Conservation (phyloP, 2,888 invertebrate species). For the Volucella inanis region DNA sequence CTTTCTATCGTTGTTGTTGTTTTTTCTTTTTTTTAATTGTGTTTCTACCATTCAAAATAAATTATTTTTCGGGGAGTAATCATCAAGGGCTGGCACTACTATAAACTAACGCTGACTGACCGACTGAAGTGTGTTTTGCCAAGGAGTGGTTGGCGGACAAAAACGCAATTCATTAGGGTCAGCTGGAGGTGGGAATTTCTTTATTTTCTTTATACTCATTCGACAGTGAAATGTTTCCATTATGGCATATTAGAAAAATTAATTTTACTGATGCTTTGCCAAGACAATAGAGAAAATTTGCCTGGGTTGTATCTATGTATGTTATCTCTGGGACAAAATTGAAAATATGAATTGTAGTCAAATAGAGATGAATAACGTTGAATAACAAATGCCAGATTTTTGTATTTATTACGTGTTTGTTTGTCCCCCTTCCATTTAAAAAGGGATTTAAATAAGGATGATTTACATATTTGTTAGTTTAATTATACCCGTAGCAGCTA, state of each 20-base stretch:
- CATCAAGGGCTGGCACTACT: not conserved
- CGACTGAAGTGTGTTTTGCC: constrained; percentile 20
- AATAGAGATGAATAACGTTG: no score
- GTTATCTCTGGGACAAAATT: no score
- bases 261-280: not conserved
- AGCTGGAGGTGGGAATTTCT: constrained; percentile 30
- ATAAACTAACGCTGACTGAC: no score
- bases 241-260: constrained; percentile 18
- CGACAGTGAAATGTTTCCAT: not conserved
- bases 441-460: no score
- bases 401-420: no score
- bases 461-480: no score
- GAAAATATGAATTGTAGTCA: no score
- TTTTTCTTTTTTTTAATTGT: constrained; percentile 48
- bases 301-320: no score
- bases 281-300: constrained; percentile 1
- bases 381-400: no score
- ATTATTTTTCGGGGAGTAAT: constrained; percentile 20
- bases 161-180: constrained; percentile 46
- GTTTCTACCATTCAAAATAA: constrained; percentile 52
- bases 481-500: no score
- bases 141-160: constrained; percentile 32
- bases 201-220: not conserved
- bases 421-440: no score
- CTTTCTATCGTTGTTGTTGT: constrained; percentile 8